A percentile compares a stretch with the other conserved stretches of the same genome.
phyloP scores from a whole-genome alignment of 2,888 invertebrate genomes.

The Agrotis clavis region DNA sequence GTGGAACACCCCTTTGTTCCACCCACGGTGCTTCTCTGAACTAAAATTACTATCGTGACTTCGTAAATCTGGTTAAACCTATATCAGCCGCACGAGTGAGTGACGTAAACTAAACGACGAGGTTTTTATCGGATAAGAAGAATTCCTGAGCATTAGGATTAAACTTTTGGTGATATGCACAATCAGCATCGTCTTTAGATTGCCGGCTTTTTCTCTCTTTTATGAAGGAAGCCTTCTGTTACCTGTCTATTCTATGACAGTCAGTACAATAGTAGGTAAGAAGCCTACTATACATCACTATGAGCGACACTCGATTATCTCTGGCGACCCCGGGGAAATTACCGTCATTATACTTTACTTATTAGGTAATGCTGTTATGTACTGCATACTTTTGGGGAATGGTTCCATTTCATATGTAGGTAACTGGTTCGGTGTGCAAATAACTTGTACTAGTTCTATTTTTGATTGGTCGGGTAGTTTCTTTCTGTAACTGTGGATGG shows the following conservation, averaged over 20 bases:
- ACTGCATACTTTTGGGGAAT: not conserved
- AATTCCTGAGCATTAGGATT: too few species aligned
- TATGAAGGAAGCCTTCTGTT: not conserved
- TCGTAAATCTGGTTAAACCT: not conserved
- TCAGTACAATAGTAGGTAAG: not conserved
- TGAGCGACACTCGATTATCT: conserved; percentile 49
- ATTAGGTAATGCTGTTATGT: conserved; percentile 22
- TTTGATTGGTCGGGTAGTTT: too few species aligned
- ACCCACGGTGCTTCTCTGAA: too few species aligned
- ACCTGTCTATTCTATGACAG: not conserved
- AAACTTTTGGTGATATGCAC: too few species aligned
- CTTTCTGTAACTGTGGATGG: too few species aligned
- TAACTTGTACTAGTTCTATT: not conserved
- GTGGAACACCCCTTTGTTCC: too few species aligned
- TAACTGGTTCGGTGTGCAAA: not conserved
- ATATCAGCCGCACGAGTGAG: too few species aligned
- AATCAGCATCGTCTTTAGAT: too few species aligned
- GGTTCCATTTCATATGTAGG: not conserved
- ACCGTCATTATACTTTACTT: conserved; percentile 49
- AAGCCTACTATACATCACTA: conserved; percentile 43
- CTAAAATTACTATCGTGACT: too few species aligned
- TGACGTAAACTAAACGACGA: too few species aligned
- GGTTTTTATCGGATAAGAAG: too few species aligned
- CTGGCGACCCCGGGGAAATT: conserved; percentile 45
- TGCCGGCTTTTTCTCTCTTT: not conserved